Evolutionary conservation across 2,888 invertebrate genomes (phyloP).

Genomic region (Machimus rusticus): DNA sequence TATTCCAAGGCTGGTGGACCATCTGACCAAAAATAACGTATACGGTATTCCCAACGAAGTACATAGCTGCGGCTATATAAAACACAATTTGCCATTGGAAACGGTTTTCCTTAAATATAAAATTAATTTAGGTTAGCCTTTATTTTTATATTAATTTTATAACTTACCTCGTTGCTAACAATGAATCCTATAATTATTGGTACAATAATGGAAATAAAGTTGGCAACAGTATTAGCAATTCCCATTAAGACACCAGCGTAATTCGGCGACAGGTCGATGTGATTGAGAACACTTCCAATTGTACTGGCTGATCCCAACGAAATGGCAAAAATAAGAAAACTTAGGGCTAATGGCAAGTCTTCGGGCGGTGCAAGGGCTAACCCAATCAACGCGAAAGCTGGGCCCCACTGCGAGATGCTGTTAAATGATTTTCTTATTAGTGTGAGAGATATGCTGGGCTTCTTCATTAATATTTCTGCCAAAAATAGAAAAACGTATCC

Average conservation of each 20-base stretch:
- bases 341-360: constrained; percentile 62
- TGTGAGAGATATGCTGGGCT: constrained; percentile 57
- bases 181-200: constrained; percentile 67
- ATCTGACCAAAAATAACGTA: constrained; percentile 74
- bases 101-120: constrained; percentile 65
- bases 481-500: constrained; percentile 63
- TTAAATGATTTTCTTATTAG: constrained; percentile 54
- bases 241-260: constrained; percentile 74
- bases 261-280: constrained; percentile 72
- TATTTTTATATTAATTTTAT: not conserved
- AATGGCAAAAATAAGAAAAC: constrained; percentile 67
- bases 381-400: constrained; percentile 65
- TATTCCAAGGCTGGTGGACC: constrained; percentile 75
- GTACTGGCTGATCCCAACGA: constrained; percentile 54
- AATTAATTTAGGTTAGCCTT: not conserved
- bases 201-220: constrained; percentile 68
- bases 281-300: constrained; percentile 64
- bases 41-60: constrained; percentile 73
- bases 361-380: constrained; percentile 65
- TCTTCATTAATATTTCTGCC: constrained; percentile 62
- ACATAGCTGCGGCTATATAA: constrained; percentile 73
- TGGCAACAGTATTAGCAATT: constrained; percentile 69
- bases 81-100: constrained; percentile 79
- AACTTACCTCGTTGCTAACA: constrained; percentile 59
- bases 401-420: constrained; percentile 62